Evolutionary conservation across 2,888 invertebrate genomes (phyloP), one percentile per base, ranked within the genome.

Genomic region (Ceratothoa steindachneri): DNA sequence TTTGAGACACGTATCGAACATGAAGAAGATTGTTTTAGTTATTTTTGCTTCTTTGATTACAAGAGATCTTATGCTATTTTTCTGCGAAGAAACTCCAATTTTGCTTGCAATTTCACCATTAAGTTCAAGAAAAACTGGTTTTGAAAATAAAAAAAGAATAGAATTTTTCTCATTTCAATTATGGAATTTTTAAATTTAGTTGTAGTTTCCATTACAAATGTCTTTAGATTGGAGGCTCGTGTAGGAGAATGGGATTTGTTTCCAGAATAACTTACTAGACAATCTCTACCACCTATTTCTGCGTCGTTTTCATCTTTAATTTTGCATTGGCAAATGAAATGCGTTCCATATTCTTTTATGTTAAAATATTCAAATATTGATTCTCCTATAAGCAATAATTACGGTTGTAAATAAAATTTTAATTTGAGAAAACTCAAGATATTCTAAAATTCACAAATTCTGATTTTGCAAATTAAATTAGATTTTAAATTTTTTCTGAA

Each of bases 291-390:
- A 29, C 28, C 30, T 67, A 30, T 30, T 51, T 67, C 68, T 29
- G 22, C 41, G 30, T 67, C 68, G 30, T 30, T n/a, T 30, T 31
- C 68, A 31, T 67, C 30, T 19, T 29, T 67, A 12, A 30, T 19
- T 5, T 67, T 19, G 24, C 68, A 67, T 30, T 30, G 31, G 30
- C 68, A 30, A 29, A 67, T 30, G 30, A 67, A 67, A 67, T 67
- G 24, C 30, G 28, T 30, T 30, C 68, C 68, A 67, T 67, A 29
- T 19, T n/a, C 28, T n/a, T n/a, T n/a, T n/a, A n/a, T n/a, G n/a
- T 19, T 28, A 28, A 67, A 31, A 31, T 67, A 67, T 67, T 67
- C 68, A 67, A 67, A 67, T 31, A 67, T 31, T 31, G 41, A 41
- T 41, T 41, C 15, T 9, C 15, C 15, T 41, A 9, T 9, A 41